Percentiles rank a stretch among this genome's conserved stretches.
Conservation (phyloP, 2,113 vertebrate species). For the Apteryx mantelli region DNA sequence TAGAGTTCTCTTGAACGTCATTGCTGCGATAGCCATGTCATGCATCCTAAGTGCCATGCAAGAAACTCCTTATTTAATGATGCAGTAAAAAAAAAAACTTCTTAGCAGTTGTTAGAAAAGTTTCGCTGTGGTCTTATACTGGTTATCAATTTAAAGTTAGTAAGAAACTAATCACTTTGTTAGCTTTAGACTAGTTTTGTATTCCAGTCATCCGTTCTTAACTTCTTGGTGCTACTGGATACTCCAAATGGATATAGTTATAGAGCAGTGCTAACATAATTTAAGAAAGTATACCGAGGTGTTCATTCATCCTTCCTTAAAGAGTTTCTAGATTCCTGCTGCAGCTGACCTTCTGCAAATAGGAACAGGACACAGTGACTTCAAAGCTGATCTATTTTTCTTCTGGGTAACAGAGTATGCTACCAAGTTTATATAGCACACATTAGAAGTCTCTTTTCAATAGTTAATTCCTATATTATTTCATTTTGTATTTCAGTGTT, state of each 20-base stretch:
- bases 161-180: neutral
- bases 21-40: neutral
- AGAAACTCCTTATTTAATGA: neutral
- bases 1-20: neutral
- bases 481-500: neutral
- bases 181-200: neutral
- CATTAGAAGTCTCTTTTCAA: neutral
- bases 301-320: neutral
- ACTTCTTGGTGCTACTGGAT: neutral
- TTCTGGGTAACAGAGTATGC: neutral
- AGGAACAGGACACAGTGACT: neutral
- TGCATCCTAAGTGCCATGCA: neutral
- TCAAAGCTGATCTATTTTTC: neutral
- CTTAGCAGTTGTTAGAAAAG: neutral
- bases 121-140: neutral
- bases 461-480: neutral
- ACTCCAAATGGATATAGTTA: neutral
- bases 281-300: neutral
- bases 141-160: neutral
- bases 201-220: neutral
- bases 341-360: neutral
- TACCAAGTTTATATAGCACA: neutral
- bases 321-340: neutral
- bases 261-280: neutral
- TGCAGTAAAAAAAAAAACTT: neutral